Evolutionary conservation across 2,113 vertebrate species (phyloP).

Genomic region (Riparia riparia): DNA sequence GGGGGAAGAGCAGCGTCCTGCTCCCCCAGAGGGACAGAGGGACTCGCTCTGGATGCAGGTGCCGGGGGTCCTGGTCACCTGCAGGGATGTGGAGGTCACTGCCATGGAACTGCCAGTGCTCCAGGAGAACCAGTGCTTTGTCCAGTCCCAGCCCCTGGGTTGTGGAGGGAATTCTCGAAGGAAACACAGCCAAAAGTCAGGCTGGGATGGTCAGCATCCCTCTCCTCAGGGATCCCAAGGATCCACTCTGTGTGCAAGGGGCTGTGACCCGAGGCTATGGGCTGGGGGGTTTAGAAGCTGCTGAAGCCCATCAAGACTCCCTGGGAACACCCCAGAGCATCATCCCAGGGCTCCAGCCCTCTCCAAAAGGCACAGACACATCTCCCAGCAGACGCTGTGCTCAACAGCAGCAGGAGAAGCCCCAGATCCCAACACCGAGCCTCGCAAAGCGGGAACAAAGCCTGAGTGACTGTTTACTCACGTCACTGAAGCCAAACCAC

Average conservation of each 20-base stretch:
- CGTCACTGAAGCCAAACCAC: constrained; percentile 72
- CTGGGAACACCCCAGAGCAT: not conserved
- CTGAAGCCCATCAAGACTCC: not conserved
- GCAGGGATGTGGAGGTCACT: no score
- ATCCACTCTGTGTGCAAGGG: accelerated
- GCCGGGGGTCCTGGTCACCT: accelerated
- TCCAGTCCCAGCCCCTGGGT: not conserved
- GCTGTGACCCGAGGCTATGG: accelerated
- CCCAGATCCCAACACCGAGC: not conserved
- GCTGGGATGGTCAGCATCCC: no score
- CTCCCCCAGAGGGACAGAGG: not conserved
- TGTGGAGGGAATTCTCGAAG: not conserved
- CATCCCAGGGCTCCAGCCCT: not conserved
- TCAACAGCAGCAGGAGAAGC: constrained; percentile 26
- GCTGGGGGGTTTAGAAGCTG: not conserved
- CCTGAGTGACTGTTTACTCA: constrained; percentile 63
- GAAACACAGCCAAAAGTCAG: not conserved
- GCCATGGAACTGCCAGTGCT: not conserved
- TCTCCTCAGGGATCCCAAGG: not conserved
- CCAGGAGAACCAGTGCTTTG: accelerated
- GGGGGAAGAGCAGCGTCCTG: not conserved
- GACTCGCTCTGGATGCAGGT: not conserved
- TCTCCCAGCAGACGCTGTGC: not conserved
- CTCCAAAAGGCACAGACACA: not conserved
- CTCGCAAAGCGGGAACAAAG: not conserved